These are phyloP conservation scores for Calliphora vomitoria DNA, from an alignment of 2,888 invertebrate species.

Conservation along the genomic window DNA sequence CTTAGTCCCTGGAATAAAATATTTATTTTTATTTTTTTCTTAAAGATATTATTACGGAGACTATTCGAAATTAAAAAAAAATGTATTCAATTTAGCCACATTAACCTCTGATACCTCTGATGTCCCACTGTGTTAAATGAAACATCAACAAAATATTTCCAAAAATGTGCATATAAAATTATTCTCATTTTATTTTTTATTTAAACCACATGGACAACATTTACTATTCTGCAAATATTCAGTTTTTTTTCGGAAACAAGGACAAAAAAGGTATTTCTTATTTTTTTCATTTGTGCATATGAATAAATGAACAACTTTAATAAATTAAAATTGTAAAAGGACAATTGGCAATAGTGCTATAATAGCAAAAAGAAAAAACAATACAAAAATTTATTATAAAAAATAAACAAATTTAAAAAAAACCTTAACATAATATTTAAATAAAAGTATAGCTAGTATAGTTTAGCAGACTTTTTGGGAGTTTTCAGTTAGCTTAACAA, in stretches of 20 bases:
- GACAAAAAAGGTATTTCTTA: neutral
- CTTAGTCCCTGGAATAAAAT: no score
- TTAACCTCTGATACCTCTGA: no score
- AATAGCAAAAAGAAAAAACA: neutral
- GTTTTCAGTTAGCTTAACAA: neutral
- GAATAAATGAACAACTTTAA: slow-evolving; percentile 24
- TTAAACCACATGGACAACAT: slow-evolving; percentile 14
- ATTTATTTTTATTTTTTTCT: no score
- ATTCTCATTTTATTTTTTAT: neutral
- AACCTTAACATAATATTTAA: neutral
- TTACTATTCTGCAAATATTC: slow-evolving; percentile 25
- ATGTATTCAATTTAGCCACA: no score
- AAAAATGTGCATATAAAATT: neutral
- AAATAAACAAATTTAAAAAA: neutral
- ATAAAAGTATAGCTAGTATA: neutral
- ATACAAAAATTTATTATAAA: neutral
- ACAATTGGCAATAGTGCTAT: neutral
- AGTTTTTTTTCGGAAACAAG: no score
- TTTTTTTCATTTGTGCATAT: slow-evolving; percentile 16
- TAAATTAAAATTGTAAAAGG: slow-evolving; percentile 21
- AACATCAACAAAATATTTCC: neutral
- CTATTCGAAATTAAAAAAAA: no score
- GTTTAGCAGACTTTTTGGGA: neutral
- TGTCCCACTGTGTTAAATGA: no score
- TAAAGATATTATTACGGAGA: no score